Conservation (phyloP, 2,113 vertebrate species). For the Ictalurus furcatus region DNA sequence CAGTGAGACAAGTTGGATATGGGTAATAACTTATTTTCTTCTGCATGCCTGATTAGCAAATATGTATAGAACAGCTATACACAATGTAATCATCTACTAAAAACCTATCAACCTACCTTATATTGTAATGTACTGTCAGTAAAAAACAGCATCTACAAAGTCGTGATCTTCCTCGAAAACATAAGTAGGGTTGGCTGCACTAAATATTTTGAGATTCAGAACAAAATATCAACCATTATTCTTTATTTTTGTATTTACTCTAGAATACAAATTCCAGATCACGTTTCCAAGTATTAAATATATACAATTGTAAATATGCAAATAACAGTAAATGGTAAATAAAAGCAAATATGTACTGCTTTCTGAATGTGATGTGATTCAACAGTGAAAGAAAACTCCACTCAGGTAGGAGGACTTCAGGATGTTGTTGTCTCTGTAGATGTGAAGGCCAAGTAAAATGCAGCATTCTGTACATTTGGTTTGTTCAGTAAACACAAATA, state of each 20-base stretch:
- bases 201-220: not conserved
- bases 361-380: not conserved
- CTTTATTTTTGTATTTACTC: not conserved
- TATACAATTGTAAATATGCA: not conserved
- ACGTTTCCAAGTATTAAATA: not conserved
- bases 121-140: not conserved
- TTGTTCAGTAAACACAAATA: not conserved
- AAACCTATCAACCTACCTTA: not conserved
- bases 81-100: not conserved
- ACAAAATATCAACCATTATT: not conserved
- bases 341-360: not conserved
- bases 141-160: not conserved
- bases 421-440: not conserved
- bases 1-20: slow-evolving; percentile 64
- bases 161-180: not conserved
- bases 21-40: slow-evolving; percentile 62
- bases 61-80: not conserved
- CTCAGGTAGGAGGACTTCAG: not conserved
- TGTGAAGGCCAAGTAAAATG: not conserved
- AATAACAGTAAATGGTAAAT: not conserved
- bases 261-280: not conserved
- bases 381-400: not conserved
- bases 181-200: not conserved
- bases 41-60: not conserved
- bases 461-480: too few relatives aligned